phyloP scores from a whole-genome alignment of 2,888 invertebrate species.

The Callosobruchus maculatus region DNA sequence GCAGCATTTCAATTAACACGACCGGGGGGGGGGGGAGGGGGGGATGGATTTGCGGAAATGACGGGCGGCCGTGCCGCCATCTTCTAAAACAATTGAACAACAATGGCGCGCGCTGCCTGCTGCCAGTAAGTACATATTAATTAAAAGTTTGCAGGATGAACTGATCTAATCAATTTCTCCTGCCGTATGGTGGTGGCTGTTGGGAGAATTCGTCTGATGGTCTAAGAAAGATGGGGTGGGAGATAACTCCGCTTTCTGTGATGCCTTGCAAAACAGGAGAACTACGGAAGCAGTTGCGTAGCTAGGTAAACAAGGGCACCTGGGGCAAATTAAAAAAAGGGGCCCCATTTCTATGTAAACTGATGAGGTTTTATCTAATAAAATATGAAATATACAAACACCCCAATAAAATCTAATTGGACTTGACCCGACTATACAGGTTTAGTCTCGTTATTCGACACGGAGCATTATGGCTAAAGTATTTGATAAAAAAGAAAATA shows the following conservation, averaged over 20 bases:
- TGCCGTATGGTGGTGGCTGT: not conserved
- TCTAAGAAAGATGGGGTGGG: not conserved
- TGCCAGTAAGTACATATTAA: not conserved
- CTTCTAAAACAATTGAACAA: not conserved
- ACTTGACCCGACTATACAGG: too few species aligned
- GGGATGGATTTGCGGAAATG: not conserved
- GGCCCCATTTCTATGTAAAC: too few species aligned
- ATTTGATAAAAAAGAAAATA: too few species aligned
- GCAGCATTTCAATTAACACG: not conserved
- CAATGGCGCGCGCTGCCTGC: not conserved
- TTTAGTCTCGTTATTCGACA: too few species aligned
- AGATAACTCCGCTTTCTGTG: not conserved
- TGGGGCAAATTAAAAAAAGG: too few species aligned
- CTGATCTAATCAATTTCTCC: not conserved
- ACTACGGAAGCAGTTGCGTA: too few species aligned
- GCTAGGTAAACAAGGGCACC: too few species aligned
- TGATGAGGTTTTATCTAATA: too few species aligned
- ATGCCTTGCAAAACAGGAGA: not conserved
- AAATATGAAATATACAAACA: too few species aligned
- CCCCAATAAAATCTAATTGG: too few species aligned
- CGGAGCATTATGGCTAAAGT: too few species aligned
- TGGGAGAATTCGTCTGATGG: not conserved
- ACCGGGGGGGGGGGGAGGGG: too few species aligned
- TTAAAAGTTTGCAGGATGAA: not conserved
- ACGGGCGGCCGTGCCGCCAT: not conserved